Base-by-base conservation (phyloP, 2,888 invertebrate genomes). In the Brachylomia viminalis region DNA sequence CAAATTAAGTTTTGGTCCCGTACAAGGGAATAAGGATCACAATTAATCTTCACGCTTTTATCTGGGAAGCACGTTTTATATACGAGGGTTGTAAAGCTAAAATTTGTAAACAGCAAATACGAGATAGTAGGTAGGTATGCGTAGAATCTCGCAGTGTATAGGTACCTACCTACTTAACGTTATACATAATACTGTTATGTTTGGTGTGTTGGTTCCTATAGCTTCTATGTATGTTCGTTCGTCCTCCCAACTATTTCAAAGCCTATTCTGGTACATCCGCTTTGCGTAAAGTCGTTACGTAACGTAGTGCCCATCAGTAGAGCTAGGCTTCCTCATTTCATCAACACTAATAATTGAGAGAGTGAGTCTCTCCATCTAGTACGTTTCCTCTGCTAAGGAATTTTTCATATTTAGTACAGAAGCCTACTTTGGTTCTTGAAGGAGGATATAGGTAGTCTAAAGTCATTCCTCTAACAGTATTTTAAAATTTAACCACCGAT, bases 1-100 rank as follows among this genome's bases (percentile, higher is more conserved):
- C 91, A 94, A 95, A 94, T 95, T 93, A 94, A 95, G 94, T 94
- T 94, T 92, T 91, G 92, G 92, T 93, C 91, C 91, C 90, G 90
- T 90, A 93, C 92, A 91, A 92, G 92, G 90, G 91, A 91, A 91
- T 91, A 86, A 91, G 94, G 95, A 95, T 95, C 92, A 94, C 93
- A 93, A 93, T 95, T 94, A 95, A 95, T 94, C 94, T 93, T 88
- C 87, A 88, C 89, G 84, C 90, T 92, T 93, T 92, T 92, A 87
- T 90, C 88, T 89, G 80, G 85, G 86, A 87, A 87, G 89, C 88
- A 89, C 89, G 91, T 92, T 84, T 86, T 85, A 82, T 81, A 81
- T 75, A 83, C 58, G 62, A 75, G 59, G 33, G 61, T 72, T 72
- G 73, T 80, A 61, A 74, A 65, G 23, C 62, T 65, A 47, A 75